Evolutionary conservation across 2,888 invertebrate species (phyloP).

Genomic region (Colostygia pectinataria): DNA sequence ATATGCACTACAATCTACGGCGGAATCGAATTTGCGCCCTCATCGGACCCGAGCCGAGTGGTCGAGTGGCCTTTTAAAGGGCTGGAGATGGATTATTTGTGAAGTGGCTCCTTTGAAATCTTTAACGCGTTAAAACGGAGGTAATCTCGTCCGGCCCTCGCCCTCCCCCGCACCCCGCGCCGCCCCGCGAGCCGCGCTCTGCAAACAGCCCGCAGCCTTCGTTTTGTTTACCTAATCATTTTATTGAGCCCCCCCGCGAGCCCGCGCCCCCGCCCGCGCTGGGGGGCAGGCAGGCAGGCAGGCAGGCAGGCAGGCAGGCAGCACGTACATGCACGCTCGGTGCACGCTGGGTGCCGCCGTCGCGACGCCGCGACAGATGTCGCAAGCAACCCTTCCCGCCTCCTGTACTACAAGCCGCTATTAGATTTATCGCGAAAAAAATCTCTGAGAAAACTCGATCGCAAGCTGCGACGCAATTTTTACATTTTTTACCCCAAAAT

Average conservation of each 20-base stretch:
- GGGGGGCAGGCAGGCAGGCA: too few species aligned
- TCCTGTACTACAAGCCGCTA: slow-evolving; percentile 67
- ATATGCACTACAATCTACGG: slow-evolving; percentile 76
- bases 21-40: slow-evolving; percentile 70
- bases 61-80: slow-evolving; percentile 59
- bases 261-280: slow-evolving; percentile 34
- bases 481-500: slow-evolving; percentile 77
- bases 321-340: too few species aligned
- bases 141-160: slow-evolving; percentile 65
- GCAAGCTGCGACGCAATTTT: slow-evolving; percentile 77
- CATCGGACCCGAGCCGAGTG: slow-evolving; percentile 31
- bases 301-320: too few species aligned
- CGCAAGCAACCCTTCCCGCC: slow-evolving; percentile 57
- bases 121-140: slow-evolving; percentile 82
- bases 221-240: slow-evolving; percentile 80
- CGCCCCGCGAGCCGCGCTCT: slow-evolving; percentile 34
- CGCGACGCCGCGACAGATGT: slow-evolving; percentile 57
- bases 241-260: slow-evolving; percentile 46
- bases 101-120: slow-evolving; percentile 81
- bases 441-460: slow-evolving; percentile 72
- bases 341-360: background rate
- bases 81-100: slow-evolving; percentile 79
- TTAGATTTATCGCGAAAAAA: slow-evolving; percentile 63
- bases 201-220: slow-evolving; percentile 61
- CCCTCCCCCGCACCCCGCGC: slow-evolving; percentile 33